These are phyloP conservation scores for Ornithoptera alexandrae DNA, from an alignment of 2,888 invertebrate species.

Conservation along the genomic window DNA sequence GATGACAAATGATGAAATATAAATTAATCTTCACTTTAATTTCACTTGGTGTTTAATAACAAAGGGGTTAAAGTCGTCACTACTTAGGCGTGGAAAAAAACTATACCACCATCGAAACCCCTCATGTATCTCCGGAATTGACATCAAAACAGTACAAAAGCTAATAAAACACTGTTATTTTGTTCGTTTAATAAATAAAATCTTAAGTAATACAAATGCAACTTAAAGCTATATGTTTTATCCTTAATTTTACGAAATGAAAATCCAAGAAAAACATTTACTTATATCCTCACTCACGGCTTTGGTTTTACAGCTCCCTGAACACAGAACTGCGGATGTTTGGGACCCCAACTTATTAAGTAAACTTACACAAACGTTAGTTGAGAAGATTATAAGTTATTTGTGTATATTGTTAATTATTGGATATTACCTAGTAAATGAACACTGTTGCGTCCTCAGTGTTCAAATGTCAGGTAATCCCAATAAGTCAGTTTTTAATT, in stretches of 20 bases:
- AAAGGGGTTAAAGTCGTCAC: too few relatives aligned
- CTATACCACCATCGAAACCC: too few relatives aligned
- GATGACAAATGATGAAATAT: too few relatives aligned
- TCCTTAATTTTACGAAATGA: constrained; percentile 21
- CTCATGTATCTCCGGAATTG: too few relatives aligned
- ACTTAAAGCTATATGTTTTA: constrained; percentile 27
- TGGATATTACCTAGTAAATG: constrained; percentile 24
- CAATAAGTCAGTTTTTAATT: not conserved
- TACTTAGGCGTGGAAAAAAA: too few relatives aligned
- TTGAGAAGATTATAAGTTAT: too few relatives aligned
- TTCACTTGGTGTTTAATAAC: too few relatives aligned
- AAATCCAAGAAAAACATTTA: constrained; percentile 33
- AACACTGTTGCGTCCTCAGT: constrained; percentile 60
- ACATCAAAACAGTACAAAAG: too few relatives aligned
- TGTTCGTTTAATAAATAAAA: constrained; percentile 23
- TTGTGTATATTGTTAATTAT: not conserved
- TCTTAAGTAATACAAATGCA: constrained; percentile 24
- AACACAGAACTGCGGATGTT: too few relatives aligned
- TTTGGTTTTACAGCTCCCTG: not conserved
- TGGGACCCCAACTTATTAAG: too few relatives aligned
- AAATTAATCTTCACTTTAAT: too few relatives aligned
- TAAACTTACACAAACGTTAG: too few relatives aligned
- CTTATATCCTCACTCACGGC: constrained; percentile 62
- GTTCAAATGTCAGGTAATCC: constrained; percentile 54
- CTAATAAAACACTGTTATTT: constrained; percentile 8